Evolutionary conservation across 2,797 vertebrate genomes (phyloP).

Genomic region (Australoheros facetus): DNA sequence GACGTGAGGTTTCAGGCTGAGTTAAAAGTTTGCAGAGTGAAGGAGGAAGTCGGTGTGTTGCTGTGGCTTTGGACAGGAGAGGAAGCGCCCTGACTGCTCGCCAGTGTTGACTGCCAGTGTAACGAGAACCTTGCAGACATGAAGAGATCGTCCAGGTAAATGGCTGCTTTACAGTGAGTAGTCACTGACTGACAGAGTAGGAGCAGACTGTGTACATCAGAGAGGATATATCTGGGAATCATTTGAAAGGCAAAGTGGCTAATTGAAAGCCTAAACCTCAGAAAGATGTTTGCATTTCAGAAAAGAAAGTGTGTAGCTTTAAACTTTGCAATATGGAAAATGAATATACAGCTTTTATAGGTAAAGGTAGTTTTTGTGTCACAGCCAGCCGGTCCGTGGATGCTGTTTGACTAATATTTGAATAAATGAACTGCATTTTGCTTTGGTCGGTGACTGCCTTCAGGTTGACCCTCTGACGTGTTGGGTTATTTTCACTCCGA

Average conservation of each 20-base stretch:
- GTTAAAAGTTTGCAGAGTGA: slow-evolving; percentile 71
- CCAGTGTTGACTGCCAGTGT: slow-evolving; percentile 30
- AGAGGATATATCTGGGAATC: not conserved
- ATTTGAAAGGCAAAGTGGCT: not conserved
- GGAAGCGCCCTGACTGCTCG: slow-evolving; percentile 31
- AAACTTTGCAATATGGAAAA: not conserved
- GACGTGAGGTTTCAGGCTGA: slow-evolving; percentile 23
- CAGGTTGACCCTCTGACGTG: not conserved
- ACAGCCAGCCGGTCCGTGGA: not conserved
- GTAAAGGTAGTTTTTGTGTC: not conserved
- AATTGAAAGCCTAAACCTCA: not conserved
- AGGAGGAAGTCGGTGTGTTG: slow-evolving; percentile 75
- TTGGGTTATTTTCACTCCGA: not conserved
- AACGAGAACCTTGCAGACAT: slow-evolving; percentile 67
- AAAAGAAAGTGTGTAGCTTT: not conserved
- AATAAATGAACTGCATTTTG: not conserved
- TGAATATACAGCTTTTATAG: not conserved
- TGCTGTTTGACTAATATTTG: slow-evolving; percentile 1
- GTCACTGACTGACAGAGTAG: not conserved
- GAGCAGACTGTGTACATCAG: not conserved
- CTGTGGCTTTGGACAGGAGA: slow-evolving; percentile 32
- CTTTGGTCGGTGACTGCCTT: not conserved
- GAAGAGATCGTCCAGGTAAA: slow-evolving; percentile 83
- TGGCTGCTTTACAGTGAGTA: not conserved
- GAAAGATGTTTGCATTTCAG: not conserved